Evolutionary conservation across 2,113 vertebrate species (phyloP).

Genomic region (Lontra canadensis): DNA sequence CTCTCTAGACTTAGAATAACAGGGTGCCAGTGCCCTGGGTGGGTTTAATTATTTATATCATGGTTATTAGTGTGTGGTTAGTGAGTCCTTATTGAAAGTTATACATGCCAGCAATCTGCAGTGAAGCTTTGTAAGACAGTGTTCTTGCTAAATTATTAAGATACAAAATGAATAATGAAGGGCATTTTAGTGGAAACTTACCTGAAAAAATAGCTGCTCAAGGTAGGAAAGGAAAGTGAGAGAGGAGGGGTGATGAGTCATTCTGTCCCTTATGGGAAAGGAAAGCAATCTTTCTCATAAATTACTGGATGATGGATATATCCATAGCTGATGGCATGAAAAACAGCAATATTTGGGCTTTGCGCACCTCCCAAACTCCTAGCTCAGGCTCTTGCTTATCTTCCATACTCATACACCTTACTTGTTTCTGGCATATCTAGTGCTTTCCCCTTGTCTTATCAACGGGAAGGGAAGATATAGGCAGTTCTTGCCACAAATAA

Average conservation of each 20-base stretch:
- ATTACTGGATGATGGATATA: not conserved
- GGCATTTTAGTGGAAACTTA: conserved; percentile 57
- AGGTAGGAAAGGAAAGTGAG: not conserved
- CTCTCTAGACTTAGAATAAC: conserved; percentile 14
- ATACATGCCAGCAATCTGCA: conserved; percentile 53
- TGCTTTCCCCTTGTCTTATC: not conserved
- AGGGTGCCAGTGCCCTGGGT: not conserved
- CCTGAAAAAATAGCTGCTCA: not conserved
- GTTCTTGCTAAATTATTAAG: conserved; percentile 71
- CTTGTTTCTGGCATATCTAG: not conserved
- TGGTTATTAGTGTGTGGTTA: conserved; percentile 46
- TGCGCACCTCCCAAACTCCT: not conserved
- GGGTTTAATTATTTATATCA: conserved; percentile 66
- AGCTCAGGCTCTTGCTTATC: not conserved
- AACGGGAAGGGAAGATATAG: not conserved
- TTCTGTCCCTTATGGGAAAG: not conserved
- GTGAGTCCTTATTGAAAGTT: conserved; percentile 44
- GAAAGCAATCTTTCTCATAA: not conserved
- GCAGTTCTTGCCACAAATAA: not conserved
- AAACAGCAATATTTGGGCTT: not conserved
- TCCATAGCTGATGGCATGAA: not conserved
- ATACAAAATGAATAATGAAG: conserved; percentile 70
- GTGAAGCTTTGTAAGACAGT: conserved; percentile 63
- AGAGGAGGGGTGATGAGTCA: not conserved
- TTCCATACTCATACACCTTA: not conserved